These are phyloP conservation scores for Cerastis leucographa DNA, from an alignment of 2,888 invertebrate genomes.

Conservation along the genomic window DNA sequence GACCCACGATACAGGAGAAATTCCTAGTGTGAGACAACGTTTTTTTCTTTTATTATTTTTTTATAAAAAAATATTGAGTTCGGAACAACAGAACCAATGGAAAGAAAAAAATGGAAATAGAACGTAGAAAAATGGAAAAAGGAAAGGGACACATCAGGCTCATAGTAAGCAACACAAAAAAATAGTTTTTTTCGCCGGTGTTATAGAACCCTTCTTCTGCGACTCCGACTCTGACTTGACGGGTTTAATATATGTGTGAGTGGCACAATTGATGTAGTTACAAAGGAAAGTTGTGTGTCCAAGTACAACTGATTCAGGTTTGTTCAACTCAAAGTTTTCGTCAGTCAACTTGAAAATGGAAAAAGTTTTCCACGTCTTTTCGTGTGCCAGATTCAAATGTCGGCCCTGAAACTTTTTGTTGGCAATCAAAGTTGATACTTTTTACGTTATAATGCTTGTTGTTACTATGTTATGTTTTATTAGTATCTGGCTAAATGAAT, in stretches of 20 bases:
- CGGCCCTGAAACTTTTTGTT: slow-evolving; percentile 11
- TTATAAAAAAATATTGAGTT: too few species aligned
- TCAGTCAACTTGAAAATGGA: slow-evolving; percentile 44
- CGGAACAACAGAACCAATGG: too few species aligned
- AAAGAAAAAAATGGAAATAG: too few species aligned
- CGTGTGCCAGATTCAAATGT: slow-evolving; percentile 30
- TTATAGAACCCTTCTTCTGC: too few species aligned
- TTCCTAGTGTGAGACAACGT: too few species aligned
- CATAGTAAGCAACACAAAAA: too few species aligned
- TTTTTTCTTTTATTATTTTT: too few species aligned
- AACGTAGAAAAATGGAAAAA: too few species aligned
- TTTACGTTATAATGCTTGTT: slow-evolving; percentile 20
- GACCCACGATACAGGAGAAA: too few species aligned
- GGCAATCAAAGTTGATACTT: slow-evolving; percentile 35
- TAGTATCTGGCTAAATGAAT: not conserved
- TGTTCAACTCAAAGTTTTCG: slow-evolving; percentile 37
- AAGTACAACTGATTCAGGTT: slow-evolving; percentile 31
- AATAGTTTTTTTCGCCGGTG: too few species aligned
- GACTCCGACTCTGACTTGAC: too few species aligned
- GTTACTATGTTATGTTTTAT: not conserved
- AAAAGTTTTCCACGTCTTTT: slow-evolving; percentile 42
- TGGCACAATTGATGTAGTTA: slow-evolving; percentile 7
- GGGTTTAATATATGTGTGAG: not conserved
- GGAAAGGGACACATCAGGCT: too few species aligned
- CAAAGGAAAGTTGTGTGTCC: slow-evolving; percentile 14